These are phyloP conservation scores for Hippotragus niger DNA, from an alignment of 2,113 vertebrate species.

Conservation along the genomic window DNA sequence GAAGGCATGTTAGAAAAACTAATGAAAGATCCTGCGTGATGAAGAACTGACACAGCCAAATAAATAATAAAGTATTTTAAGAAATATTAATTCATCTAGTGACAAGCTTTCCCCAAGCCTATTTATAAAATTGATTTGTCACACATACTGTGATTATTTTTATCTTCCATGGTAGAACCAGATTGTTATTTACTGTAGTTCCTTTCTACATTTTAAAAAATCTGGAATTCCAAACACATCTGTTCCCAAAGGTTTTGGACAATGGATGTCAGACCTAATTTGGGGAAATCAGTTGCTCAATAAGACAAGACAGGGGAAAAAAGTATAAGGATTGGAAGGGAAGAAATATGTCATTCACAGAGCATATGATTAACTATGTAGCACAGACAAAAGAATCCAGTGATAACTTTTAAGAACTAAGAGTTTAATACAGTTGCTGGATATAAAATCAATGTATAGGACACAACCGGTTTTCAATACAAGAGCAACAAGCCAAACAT, in stretches of 20 bases:
- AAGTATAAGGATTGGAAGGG: background rate
- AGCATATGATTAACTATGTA: background rate
- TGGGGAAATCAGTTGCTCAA: background rate
- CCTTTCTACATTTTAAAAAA: background rate
- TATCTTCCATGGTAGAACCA: background rate
- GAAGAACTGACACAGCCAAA: background rate
- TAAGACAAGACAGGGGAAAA: background rate
- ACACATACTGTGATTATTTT: background rate
- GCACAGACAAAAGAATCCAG: background rate
- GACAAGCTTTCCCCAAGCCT: background rate
- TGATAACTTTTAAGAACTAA: background rate
- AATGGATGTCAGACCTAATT: background rate
- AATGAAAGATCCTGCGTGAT: background rate
- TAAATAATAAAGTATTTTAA: background rate
- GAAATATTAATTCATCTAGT: background rate
- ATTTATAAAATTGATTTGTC: background rate
- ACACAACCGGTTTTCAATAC: background rate
- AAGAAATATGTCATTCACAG: background rate
- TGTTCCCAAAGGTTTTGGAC: background rate
- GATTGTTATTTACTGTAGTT: background rate
- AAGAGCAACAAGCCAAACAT: background rate
- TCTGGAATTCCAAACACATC: background rate
- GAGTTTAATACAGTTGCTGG: background rate
- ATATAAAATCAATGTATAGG: background rate
- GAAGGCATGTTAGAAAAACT: slow-evolving; percentile 90